These are phyloP conservation scores for Trididemnum miniatum DNA, from an alignment of 23 tunicate genomes.

Conservation along the genomic window DNA sequence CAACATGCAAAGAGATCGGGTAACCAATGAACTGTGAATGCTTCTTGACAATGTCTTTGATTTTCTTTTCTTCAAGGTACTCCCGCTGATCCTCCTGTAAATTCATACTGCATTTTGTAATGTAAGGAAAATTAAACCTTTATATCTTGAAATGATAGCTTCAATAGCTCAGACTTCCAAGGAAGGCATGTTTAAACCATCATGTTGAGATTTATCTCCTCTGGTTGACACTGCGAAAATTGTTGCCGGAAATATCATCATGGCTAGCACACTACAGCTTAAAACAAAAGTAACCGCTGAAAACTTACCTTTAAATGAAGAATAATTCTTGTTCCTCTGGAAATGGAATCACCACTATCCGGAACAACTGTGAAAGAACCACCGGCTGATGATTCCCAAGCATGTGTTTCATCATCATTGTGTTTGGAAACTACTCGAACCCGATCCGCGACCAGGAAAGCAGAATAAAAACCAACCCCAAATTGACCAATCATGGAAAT, in stretches of 20 bases:
- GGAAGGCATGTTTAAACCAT: constrained; percentile 72
- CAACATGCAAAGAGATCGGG: constrained; percentile 93
- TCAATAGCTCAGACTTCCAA: constrained; percentile 64
- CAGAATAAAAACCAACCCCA: constrained; percentile 98
- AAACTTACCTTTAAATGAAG: constrained; percentile 79
- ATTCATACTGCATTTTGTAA: too few species aligned
- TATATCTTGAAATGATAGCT: too few species aligned
- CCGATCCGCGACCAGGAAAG: constrained; percentile 89
- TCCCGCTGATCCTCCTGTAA: constrained; percentile 91
- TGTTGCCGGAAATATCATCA: constrained; percentile 67
- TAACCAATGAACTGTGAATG: constrained; percentile 97
- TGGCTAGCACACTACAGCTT: too few species aligned
- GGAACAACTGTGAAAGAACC: constrained; percentile 74
- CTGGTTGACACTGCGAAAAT: constrained; percentile 94
- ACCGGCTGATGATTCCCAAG: constrained; percentile 98
- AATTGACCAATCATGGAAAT: constrained; percentile 99
- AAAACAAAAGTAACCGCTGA: too few species aligned
- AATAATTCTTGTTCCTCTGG: constrained; percentile 87
- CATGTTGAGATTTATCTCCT: constrained; percentile 43
- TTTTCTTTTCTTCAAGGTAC: constrained; percentile 86
- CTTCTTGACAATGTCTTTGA: constrained; percentile 97
- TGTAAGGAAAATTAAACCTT: too few species aligned
- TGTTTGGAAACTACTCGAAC: constrained; percentile 87
- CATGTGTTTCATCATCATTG: constrained; percentile 90
- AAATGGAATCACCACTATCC: constrained; percentile 31